Evolutionary conservation across 2,113 vertebrate genomes (phyloP).

Genomic region (Ictalurus punctatus): DNA sequence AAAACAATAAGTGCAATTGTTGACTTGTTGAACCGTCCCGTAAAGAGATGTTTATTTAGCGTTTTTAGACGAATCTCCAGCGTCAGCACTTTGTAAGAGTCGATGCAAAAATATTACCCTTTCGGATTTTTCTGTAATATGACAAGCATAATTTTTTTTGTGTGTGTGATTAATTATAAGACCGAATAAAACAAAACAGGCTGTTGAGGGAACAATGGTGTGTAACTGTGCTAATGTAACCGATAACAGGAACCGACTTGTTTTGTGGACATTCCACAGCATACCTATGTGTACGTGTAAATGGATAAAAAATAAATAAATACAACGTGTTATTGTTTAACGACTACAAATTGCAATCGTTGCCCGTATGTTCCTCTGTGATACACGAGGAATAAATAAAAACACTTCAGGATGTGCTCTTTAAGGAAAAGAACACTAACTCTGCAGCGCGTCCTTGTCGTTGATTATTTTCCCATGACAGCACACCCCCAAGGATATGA

Average conservation of each 20-base stretch:
- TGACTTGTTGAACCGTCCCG: not conserved
- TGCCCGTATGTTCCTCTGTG: not conserved
- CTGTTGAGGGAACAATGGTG: not conserved
- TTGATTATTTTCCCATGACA: not conserved
- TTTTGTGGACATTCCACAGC: not conserved
- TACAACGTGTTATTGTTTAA: not conserved
- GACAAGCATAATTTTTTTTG: not conserved
- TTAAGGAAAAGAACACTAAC: not conserved
- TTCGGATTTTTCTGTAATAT: not conserved
- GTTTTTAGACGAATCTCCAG: not conserved
- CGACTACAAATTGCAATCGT: not conserved
- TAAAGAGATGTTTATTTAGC: not conserved
- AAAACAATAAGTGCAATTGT: not conserved
- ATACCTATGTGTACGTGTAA: not conserved
- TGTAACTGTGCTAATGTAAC: not conserved
- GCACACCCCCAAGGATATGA: not conserved
- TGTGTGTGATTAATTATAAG: not conserved
- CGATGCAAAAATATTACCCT: not conserved
- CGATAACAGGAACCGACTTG: not conserved
- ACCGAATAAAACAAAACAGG: not conserved
- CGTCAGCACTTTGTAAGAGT: not conserved
- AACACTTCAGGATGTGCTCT: not conserved
- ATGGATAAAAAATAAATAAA: not conserved
- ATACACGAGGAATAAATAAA: not conserved
- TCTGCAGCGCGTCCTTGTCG: not conserved